Conservation (phyloP, 2,888 invertebrate genomes). For the Steromphala cineraria region DNA sequence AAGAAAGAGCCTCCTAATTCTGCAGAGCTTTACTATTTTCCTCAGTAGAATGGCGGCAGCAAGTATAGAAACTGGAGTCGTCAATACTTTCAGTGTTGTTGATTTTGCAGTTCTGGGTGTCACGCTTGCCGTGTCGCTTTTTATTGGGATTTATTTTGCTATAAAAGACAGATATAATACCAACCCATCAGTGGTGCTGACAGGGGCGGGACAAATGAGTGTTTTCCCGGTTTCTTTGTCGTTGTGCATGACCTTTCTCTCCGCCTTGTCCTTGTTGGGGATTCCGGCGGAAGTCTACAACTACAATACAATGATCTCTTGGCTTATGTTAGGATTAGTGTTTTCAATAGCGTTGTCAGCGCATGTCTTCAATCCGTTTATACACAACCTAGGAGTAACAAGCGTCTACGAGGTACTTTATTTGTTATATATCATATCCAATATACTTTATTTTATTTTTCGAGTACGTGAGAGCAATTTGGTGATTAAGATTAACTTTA, state of each 20-base stretch:
- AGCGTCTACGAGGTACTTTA: slow-evolving; percentile 40
- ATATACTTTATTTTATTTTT: too few species aligned
- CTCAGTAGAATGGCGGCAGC: background rate
- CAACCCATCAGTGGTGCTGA: slow-evolving; percentile 75
- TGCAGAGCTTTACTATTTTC: too few species aligned
- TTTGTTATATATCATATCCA: too few species aligned
- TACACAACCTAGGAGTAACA: slow-evolving; percentile 39
- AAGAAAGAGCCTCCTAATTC: too few species aligned
- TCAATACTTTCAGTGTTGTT: slow-evolving; percentile 25
- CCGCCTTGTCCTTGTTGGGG: slow-evolving; percentile 50
- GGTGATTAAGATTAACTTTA: too few species aligned
- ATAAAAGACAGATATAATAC: slow-evolving; percentile 78
- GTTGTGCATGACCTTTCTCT: slow-evolving; percentile 63
- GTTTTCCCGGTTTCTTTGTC: slow-evolving; percentile 72
- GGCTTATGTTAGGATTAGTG: slow-evolving; percentile 39
- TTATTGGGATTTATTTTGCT: slow-evolving; percentile 72
- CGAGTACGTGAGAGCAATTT: too few species aligned
- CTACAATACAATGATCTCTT: slow-evolving; percentile 47
- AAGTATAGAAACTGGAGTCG: slow-evolving; percentile 37
- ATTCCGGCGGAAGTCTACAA: slow-evolving; percentile 52
- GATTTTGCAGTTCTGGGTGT: slow-evolving; percentile 43
- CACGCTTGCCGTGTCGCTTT: slow-evolving; percentile 36
- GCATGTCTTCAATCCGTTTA: slow-evolving; percentile 40
- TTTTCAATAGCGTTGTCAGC: slow-evolving; percentile 49
- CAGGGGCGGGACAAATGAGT: slow-evolving; percentile 68